Percentiles rank a stretch among this genome's conserved stretches.
phyloP scores from a whole-genome alignment of 2,113 vertebrate species.

The Ramphastos sulfuratus region DNA sequence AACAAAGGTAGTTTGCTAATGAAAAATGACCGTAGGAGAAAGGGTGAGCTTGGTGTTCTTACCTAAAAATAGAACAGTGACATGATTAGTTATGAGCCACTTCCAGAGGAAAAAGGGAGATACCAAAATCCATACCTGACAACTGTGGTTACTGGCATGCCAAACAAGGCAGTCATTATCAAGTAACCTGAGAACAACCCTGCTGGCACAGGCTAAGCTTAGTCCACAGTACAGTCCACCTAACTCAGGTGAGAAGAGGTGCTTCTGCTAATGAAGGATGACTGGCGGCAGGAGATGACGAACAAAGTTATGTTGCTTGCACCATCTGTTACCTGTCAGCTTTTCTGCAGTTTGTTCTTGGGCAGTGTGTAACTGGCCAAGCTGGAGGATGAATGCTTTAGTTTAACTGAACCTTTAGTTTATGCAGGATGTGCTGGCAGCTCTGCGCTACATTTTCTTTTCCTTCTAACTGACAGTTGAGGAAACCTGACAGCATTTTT shows the following conservation, averaged over 20 bases:
- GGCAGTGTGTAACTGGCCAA: not conserved
- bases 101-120: not conserved
- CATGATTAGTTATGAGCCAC: not conserved
- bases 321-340: conserved; percentile 54
- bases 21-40: not conserved
- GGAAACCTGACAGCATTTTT: conserved; percentile 40
- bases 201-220: not conserved
- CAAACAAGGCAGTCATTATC: not conserved
- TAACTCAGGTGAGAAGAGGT: not conserved
- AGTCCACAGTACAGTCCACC: not conserved
- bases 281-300: not conserved
- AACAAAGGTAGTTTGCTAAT: not conserved
- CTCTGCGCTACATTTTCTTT: conserved; percentile 28
- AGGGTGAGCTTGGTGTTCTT: not conserved
- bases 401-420: conserved; percentile 39
- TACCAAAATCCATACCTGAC: not conserved
- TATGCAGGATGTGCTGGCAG: conserved; percentile 48
- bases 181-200: not conserved
- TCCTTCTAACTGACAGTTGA: conserved; percentile 21
- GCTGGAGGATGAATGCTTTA: conserved; percentile 13
- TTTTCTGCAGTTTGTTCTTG: conserved; percentile 24
- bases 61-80: not conserved
- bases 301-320: not conserved
- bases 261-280: not conserved
- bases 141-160: not conserved